phyloP scores from a whole-genome alignment of 2,888 invertebrate genomes.

The Proisotoma minuta region DNA sequence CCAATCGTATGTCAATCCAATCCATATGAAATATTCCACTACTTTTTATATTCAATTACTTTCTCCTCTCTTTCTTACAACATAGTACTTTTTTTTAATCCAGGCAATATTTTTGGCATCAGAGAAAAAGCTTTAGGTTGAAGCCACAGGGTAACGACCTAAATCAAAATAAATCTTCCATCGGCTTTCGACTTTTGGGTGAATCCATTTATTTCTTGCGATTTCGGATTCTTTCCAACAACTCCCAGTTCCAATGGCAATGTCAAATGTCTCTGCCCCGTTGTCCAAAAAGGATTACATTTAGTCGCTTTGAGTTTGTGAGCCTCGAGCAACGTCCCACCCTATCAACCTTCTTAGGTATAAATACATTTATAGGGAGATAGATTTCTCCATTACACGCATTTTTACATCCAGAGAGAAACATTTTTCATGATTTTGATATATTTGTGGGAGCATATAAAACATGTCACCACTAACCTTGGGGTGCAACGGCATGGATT shows the following conservation, averaged over 20 bases:
- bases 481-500: too few species aligned
- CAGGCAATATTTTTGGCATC: background rate
- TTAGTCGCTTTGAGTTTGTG: background rate
- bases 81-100: too few species aligned
- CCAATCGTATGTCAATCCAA: too few species aligned
- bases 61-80: too few species aligned
- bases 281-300: background rate
- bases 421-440: too few species aligned
- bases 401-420: background rate
- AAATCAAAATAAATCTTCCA: conserved; percentile 6
- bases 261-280: conserved; percentile 1
- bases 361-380: background rate
- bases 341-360: background rate
- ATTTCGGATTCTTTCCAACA: background rate
- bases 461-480: too few species aligned
- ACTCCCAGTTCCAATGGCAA: background rate
- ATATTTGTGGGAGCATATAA: too few species aligned
- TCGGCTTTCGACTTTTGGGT: background rate
- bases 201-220: background rate
- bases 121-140: background rate
- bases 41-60: background rate
- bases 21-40: background rate
- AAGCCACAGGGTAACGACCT: background rate
- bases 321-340: background rate
- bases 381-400: background rate